phyloP scores from a whole-genome alignment of 2,888 invertebrate genomes.

The Lapara coniferarum region DNA sequence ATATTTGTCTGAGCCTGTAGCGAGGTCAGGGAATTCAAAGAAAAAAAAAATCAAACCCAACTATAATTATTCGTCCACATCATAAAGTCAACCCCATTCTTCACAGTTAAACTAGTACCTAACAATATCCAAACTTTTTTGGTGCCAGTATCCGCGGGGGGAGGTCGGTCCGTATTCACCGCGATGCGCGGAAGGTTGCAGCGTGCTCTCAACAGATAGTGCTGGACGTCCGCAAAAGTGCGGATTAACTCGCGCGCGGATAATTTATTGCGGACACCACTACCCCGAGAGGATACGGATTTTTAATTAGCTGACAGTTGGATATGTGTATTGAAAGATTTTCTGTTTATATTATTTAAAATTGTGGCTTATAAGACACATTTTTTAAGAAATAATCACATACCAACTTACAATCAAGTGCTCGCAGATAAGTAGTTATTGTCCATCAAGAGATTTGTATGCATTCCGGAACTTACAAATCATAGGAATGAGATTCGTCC shows the following conservation, averaged over 20 bases:
- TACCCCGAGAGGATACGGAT: slow-evolving; percentile 15
- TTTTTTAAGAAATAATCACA: too few relatives aligned
- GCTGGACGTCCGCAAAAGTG: slow-evolving; percentile 62
- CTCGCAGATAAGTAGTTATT: too few relatives aligned
- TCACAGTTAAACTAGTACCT: background rate
- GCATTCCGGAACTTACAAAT: too few relatives aligned
- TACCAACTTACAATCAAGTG: too few relatives aligned
- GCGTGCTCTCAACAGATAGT: slow-evolving; percentile 79
- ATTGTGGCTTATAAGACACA: background rate
- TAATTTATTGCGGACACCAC: slow-evolving; percentile 63
- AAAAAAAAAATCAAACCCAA: too few relatives aligned
- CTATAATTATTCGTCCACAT: too few relatives aligned
- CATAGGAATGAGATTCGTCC: too few relatives aligned
- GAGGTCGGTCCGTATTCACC: slow-evolving; percentile 61
- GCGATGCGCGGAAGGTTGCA: slow-evolving; percentile 78
- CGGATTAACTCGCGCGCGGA: slow-evolving; percentile 59
- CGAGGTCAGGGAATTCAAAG: too few relatives aligned
- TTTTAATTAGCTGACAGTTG: slow-evolving; percentile 32
- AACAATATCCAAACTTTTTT: slow-evolving; percentile 38
- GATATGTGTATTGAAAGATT: slow-evolving; percentile 8
- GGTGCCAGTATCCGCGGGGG: slow-evolving; percentile 48
- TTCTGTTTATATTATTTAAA: too few relatives aligned
- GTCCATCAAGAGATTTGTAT: too few relatives aligned
- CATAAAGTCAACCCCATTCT: background rate
- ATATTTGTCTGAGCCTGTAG: too few relatives aligned